Percentiles rank a stretch among this genome's conserved stretches.
These are phyloP conservation scores for Hylyphantes graminicola DNA, from an alignment of 1,140 invertebrate species.

Conservation along the genomic window DNA sequence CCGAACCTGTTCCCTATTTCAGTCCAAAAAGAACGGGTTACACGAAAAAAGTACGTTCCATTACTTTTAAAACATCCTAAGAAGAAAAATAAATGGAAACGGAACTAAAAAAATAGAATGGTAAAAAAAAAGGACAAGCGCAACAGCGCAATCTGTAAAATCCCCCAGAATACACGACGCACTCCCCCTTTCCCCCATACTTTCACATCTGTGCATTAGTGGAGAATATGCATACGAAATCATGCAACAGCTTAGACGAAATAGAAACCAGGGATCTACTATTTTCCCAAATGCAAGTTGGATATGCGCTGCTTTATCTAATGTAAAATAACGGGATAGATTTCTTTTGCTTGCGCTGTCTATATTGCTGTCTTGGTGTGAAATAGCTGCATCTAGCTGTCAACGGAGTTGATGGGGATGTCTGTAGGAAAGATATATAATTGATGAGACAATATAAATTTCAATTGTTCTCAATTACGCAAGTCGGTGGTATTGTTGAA, in stretches of 20 bases:
- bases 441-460: too few species aligned
- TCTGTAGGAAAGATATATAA: too few species aligned
- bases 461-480: too few species aligned
- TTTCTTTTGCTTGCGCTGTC: not conserved
- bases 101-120: not conserved
- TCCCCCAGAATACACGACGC: not conserved
- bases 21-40: too few species aligned
- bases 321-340: conserved; percentile 58
- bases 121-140: conserved; percentile 29
- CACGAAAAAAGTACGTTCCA: too few species aligned
- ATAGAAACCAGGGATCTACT: conserved; percentile 40
- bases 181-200: not conserved
- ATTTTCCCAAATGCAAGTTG: too few species aligned
- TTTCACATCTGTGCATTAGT: conserved; percentile 40
- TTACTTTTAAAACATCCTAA: too few species aligned
- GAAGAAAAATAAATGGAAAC: too few species aligned
- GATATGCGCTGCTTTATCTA: conserved; percentile 50
- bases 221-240: conserved; percentile 58
- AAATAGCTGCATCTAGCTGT: not conserved
- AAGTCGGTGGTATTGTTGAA: too few species aligned
- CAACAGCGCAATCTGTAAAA: conserved; percentile 48
- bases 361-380: not conserved
- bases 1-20: too few species aligned
- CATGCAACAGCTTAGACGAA: conserved; percentile 48
- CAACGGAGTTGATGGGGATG: too few species aligned